Conservation (phyloP, 2,113 vertebrate species). For the Cettia cetti region DNA sequence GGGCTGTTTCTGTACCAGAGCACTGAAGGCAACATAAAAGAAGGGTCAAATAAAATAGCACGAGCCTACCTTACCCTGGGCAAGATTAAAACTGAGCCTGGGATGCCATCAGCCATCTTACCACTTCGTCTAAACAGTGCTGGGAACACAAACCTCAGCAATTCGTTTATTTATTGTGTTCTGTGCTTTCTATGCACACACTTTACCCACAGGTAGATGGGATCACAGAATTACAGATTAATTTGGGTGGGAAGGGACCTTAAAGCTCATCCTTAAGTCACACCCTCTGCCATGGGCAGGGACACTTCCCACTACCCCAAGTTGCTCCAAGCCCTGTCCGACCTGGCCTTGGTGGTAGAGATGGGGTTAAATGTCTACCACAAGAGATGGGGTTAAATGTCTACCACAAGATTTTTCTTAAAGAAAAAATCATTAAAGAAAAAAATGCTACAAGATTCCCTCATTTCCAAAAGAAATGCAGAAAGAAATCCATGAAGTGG, state of each 20-base stretch:
- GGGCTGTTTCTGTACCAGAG: slow-evolving; percentile 1
- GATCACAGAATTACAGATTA: too few relatives aligned
- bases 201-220: not conserved
- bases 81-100: not conserved
- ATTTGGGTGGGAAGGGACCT: not conserved
- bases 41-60: slow-evolving; percentile 19
- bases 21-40: slow-evolving; percentile 28
- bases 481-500: too few relatives aligned
- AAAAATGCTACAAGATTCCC: not conserved
- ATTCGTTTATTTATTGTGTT: not conserved
- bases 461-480: not conserved
- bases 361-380: not conserved
- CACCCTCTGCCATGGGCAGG: not conserved
- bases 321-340: not conserved
- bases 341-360: accelerated
- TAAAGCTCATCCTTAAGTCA: not conserved
- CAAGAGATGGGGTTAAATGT: accelerated
- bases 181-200: accelerated
- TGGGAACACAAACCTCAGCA: not conserved
- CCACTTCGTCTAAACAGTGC: not conserved
- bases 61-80: not conserved
- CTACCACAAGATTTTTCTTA: accelerated
- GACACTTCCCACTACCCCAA: accelerated
- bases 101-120: not conserved
- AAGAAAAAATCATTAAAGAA: not conserved